These are phyloP conservation scores for Trichomalopsis sarcophagae DNA, from an alignment of 1,140 invertebrate genomes.

Conservation along the genomic window DNA sequence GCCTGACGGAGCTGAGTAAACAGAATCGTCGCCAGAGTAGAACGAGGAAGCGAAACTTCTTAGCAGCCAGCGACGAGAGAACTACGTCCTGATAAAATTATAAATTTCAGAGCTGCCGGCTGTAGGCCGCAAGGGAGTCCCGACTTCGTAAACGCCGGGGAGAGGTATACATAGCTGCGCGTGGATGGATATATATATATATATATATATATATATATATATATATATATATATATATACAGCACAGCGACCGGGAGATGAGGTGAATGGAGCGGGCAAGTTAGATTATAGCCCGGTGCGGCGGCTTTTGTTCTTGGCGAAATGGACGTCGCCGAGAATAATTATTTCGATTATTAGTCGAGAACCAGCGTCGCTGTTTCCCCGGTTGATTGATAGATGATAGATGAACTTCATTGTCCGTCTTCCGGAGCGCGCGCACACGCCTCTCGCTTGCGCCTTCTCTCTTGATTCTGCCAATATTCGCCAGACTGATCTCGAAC, in stretches of 20 bases:
- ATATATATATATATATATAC: background rate
- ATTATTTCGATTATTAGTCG: conserved; percentile 46
- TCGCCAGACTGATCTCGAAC: conserved; percentile 4
- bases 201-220: no score
- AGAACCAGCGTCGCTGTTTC: conserved; percentile 1
- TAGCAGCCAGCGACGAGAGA: background rate
- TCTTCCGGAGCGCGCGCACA: background rate
- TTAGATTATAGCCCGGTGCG: background rate
- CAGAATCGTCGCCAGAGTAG: background rate
- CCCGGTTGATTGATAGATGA: conserved; percentile 38
- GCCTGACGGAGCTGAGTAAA: background rate
- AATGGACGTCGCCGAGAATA: conserved; percentile 13
- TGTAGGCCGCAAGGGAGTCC: background rate
- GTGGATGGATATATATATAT: no score
- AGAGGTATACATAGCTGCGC: background rate
- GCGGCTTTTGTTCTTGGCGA: background rate
- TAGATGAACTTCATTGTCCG: conserved; percentile 43
- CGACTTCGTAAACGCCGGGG: background rate
- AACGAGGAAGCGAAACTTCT: background rate
- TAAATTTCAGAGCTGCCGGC: background rate
- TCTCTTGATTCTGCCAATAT: conserved; percentile 33
- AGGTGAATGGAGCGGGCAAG: conserved; percentile 7
- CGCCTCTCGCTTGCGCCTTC: background rate
- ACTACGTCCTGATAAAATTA: background rate
- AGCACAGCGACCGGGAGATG: background rate